Evolutionary conservation across 2,797 vertebrate genomes (phyloP).

Genomic region (Tachyglossus aculeatus): DNA sequence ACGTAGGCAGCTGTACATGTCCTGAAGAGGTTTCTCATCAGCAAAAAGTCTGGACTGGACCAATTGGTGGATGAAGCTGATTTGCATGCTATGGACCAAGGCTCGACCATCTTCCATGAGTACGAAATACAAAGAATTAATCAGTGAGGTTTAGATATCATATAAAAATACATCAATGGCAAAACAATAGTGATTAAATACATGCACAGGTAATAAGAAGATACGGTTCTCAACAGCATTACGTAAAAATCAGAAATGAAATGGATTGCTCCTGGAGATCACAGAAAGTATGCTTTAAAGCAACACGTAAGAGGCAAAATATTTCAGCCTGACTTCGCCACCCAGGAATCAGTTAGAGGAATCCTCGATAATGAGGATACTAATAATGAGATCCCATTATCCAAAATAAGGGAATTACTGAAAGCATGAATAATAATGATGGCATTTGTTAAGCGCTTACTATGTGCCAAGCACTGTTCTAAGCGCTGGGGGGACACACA

Average conservation of each 20-base stretch:
- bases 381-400: too few relatives aligned
- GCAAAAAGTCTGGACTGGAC: constrained; percentile 97
- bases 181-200: neutral
- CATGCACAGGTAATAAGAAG: neutral
- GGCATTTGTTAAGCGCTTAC: too few relatives aligned
- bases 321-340: neutral
- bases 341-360: neutral
- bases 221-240: neutral
- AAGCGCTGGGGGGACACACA: too few relatives aligned
- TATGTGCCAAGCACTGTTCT: too few relatives aligned
- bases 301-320: neutral
- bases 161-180: neutral
- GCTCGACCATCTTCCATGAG: constrained; percentile 87
- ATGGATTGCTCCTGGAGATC: neutral
- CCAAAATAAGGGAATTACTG: constrained; percentile 8
- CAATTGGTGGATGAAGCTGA: constrained; percentile 97
- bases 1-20: constrained; percentile 99
- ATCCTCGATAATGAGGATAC: constrained; percentile 6
- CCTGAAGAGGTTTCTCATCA: constrained; percentile 97
- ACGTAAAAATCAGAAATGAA: neutral
- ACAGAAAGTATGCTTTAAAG: constrained; percentile 9
- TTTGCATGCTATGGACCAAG: constrained; percentile 97
- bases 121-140: constrained; percentile 48
- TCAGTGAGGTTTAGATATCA: constrained; percentile 21
- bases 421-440: neutral